Evolutionary conservation across 2,888 invertebrate species (phyloP), one percentile per base, ranked within the genome.

Genomic region (Drosophila prolongata): DNA sequence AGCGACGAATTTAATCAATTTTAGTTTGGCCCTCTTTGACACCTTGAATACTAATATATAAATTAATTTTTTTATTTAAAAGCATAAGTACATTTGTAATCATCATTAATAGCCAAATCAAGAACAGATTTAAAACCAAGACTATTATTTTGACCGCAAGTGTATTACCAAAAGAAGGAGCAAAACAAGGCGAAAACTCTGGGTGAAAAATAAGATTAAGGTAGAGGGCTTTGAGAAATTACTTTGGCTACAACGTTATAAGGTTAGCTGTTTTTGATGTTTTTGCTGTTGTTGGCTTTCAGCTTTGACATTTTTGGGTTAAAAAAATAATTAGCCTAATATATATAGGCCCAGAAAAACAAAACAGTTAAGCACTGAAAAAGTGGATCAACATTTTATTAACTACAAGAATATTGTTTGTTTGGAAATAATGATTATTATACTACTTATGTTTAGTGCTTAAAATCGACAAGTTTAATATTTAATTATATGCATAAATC

Each of bases 301-400:
- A 14, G 58, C 76, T 78, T 76, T 87, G 83, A 82, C 84, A 85
- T 87, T 85, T 85, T 73, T 85, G 79, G 79, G 87, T 75, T 83
- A 84, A 58, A 73, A 75, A 79, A 75, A 86, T 80, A 84, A 83
- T 78, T 84, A 83, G 59, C 74, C 75, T 64, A 74, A 77, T 82
- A 81, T 76, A 77, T 68, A 66, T 83, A 69, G 70, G 74, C 61
- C 46, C 42, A 13, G 16, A n/a, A 38, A 52, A 75, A 54, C 54
- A 62, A 65, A 70, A 67, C 73, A 61, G 52, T 56, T 56, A 40
- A 37, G 38, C 50, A 42, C 27, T 34, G 47, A 1, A 47, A 30
- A 30, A 30, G 8, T 30, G 30, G 30, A 30, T 30, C 30, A 30
- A 30, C 24, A 19, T 24, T 24, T 24, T 24, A 3, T 24, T 3